phyloP scores from a whole-genome alignment of 2,797 vertebrate species.

The Gallinago stenura region DNA sequence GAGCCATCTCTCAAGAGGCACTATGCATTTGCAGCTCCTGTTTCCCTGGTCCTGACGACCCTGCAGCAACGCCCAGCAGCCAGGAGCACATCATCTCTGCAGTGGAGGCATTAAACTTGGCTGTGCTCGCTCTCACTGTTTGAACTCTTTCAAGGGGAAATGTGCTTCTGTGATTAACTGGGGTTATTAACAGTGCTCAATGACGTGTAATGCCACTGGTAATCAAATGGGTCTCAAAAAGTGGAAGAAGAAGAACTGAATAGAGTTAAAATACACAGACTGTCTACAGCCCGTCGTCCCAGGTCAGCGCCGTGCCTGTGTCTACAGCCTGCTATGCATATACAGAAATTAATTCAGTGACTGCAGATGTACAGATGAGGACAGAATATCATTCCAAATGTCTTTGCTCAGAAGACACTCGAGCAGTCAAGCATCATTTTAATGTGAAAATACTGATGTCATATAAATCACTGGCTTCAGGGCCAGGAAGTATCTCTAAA shows the following conservation, averaged over 20 bases:
- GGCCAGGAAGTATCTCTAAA: neutral
- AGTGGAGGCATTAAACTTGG: neutral
- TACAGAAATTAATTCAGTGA: conserved; percentile 24
- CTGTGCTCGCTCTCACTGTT: neutral
- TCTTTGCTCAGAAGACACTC: conserved; percentile 24
- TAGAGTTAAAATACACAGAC: neutral
- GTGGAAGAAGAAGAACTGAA: neutral
- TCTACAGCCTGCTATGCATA: conserved; percentile 5
- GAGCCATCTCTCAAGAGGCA: neutral
- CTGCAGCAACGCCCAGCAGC: neutral
- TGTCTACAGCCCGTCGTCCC: neutral
- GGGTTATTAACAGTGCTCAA: conserved; percentile 40
- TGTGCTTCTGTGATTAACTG: conserved; percentile 32
- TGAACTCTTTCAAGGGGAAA: conserved; percentile 57
- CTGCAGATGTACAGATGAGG: conserved; percentile 42
- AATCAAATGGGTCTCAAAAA: conserved; percentile 53
- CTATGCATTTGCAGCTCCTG: neutral
- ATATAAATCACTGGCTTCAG: neutral
- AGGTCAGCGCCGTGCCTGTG: neutral
- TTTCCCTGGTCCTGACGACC: neutral
- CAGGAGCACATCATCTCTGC: conserved; percentile 7
- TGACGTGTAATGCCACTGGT: conserved; percentile 19
- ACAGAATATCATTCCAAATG: conserved; percentile 5
- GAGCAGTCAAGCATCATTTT: neutral
- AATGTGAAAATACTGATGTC: conserved; percentile 13